Percentiles rank a stretch among this genome's conserved stretches.
Conservation (phyloP, 2,113 vertebrate species). For the Ameiurus melas region DNA sequence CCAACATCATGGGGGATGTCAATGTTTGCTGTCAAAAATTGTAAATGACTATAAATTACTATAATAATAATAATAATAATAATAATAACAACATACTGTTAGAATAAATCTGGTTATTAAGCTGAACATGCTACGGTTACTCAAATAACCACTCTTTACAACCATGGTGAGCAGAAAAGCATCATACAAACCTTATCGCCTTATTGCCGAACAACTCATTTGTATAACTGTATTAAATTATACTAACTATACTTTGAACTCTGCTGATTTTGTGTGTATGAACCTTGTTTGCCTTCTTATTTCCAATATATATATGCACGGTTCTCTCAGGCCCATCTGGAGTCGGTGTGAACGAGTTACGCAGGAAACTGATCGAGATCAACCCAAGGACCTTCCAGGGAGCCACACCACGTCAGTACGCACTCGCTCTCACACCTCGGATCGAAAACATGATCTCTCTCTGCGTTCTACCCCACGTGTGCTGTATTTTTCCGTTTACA, state of each 20-base stretch:
- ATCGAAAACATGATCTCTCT: not conserved
- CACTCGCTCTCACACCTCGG: not conserved
- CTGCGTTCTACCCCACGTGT: not conserved
- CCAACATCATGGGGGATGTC: not conserved
- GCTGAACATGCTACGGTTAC: not conserved
- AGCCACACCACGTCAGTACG: slow-evolving; percentile 84
- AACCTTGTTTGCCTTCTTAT: not conserved
- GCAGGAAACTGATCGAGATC: slow-evolving; percentile 80
- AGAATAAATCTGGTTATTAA: not conserved
- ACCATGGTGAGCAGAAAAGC: not conserved
- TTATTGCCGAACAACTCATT: not conserved
- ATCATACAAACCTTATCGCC: not conserved
- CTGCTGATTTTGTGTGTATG: not conserved
- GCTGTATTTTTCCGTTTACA: slow-evolving; percentile 55
- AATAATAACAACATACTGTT: not conserved
- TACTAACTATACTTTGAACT: not conserved
- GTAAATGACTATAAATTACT: not conserved
- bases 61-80: not conserved
- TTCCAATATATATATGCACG: not conserved
- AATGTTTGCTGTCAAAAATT: not conserved
- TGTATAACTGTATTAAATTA: not conserved
- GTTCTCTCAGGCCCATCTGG: slow-evolving; percentile 83
- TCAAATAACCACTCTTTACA: not conserved
- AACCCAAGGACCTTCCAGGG: slow-evolving; percentile 83
- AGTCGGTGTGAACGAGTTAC: slow-evolving; percentile 91